These are phyloP conservation scores for Aporophyla nigra DNA, from an alignment of 2,888 invertebrate genomes.

Conservation along the genomic window DNA sequence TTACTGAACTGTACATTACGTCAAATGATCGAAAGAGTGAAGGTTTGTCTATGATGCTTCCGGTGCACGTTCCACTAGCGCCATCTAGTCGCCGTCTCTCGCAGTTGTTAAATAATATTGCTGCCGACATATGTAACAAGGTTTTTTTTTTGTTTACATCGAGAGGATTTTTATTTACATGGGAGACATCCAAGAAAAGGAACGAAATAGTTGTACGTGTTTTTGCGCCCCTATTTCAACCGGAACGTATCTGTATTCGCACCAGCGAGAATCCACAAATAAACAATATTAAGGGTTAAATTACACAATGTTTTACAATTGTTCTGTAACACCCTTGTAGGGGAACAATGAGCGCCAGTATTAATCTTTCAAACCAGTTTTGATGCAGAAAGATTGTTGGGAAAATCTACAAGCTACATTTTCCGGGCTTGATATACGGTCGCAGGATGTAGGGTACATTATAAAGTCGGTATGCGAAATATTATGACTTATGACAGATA, in stretches of 20 bases:
- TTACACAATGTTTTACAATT: conserved; percentile 62
- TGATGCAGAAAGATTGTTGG: conserved; percentile 54
- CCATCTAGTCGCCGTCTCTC: too few species aligned
- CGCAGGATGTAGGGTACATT: conserved; percentile 77
- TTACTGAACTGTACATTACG: too few species aligned
- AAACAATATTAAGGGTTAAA: conserved; percentile 72
- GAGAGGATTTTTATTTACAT: too few species aligned
- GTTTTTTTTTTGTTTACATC: too few species aligned
- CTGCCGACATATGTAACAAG: too few species aligned
- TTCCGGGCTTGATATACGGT: conserved; percentile 68
- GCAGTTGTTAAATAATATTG: too few species aligned
- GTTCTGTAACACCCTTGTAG: conserved; percentile 34
- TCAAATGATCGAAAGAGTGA: too few species aligned
- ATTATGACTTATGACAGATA: conserved; percentile 86
- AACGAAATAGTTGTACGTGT: conserved; percentile 69
- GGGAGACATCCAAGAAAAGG: conserved; percentile 65
- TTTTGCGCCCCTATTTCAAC: conserved; percentile 63
- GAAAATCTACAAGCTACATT: conserved; percentile 67
- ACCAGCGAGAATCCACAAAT: conserved; percentile 66
- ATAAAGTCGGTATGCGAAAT: conserved; percentile 82
- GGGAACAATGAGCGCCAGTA: conserved; percentile 43
- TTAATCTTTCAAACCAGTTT: conserved; percentile 63
- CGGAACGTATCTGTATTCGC: conserved; percentile 64
- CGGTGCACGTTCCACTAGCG: too few species aligned
- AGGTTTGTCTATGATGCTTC: too few species aligned